Percentiles rank a stretch among this genome's conserved stretches.
These are phyloP conservation scores for Drosophila borborema DNA, from an alignment of 2,888 invertebrate species.

Conservation along the genomic window DNA sequence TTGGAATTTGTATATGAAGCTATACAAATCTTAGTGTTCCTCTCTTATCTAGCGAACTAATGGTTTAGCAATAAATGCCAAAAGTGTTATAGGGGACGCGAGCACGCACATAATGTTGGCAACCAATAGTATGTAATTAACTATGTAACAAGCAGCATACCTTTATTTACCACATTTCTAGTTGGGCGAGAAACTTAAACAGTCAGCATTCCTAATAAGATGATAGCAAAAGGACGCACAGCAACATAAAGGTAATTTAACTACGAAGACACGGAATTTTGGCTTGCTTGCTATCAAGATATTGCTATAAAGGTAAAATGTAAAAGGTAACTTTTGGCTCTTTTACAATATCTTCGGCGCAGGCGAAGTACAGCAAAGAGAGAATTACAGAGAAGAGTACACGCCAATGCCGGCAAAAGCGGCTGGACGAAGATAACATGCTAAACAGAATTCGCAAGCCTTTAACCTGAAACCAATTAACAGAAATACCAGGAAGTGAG, in stretches of 20 bases:
- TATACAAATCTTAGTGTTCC: no score
- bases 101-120: background rate
- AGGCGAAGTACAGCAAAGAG: slow-evolving; percentile 57
- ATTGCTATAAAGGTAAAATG: slow-evolving; percentile 42
- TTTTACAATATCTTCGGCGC: slow-evolving; percentile 54
- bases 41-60: background rate
- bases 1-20: no score
- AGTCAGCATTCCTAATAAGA: slow-evolving; percentile 28
- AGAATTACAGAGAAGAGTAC: slow-evolving; percentile 25
- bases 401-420: slow-evolving; percentile 58
- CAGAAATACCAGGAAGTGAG: background rate
- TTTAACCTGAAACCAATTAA: slow-evolving; percentile 16
- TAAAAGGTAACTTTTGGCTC: slow-evolving; percentile 29
- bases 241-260: background rate
- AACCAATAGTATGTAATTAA: slow-evolving; percentile 11
- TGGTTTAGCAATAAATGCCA: background rate
- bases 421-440: slow-evolving; percentile 19
- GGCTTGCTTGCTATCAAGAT: slow-evolving; percentile 44
- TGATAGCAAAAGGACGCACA: background rate
- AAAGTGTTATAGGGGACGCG: no score
- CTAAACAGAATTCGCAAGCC: slow-evolving; percentile 6
- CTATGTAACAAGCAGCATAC: slow-evolving; percentile 43
- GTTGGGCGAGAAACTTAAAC: slow-evolving; percentile 46
- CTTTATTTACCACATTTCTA: slow-evolving; percentile 61
- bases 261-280: slow-evolving; percentile 73